Evolutionary conservation across 1,140 invertebrate species (phyloP).

Genomic region (Pseudomyrmex gracilis): DNA sequence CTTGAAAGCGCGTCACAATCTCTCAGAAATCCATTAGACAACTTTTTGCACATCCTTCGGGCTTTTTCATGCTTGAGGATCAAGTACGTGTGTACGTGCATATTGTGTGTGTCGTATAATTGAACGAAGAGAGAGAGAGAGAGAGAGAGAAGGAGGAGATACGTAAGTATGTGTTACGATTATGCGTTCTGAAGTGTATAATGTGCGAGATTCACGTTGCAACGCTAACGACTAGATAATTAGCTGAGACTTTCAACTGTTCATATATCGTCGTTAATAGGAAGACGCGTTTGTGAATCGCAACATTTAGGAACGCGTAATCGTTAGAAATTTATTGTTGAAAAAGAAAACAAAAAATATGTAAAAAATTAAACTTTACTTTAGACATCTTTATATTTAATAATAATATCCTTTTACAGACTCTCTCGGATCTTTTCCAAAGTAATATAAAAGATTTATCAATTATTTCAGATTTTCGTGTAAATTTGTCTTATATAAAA

Average conservation of each 20-base stretch:
- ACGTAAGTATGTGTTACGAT: background rate
- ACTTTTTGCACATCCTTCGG: background rate
- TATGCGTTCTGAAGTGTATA: constrained; percentile 4
- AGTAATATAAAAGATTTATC: too few species aligned
- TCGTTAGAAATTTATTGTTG: background rate
- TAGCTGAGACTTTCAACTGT: background rate
- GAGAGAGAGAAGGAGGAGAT: background rate
- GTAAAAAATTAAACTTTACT: too few species aligned
- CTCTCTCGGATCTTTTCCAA: too few species aligned
- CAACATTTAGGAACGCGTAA: background rate
- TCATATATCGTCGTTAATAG: background rate
- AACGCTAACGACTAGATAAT: background rate
- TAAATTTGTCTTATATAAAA: too few species aligned
- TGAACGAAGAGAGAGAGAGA: background rate
- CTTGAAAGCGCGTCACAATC: background rate
- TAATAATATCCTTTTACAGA: too few species aligned
- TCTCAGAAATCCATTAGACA: background rate
- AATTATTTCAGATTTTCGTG: too few species aligned
- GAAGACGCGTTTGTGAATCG: background rate
- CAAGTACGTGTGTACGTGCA: background rate
- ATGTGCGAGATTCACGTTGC: background rate
- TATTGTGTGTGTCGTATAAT: background rate
- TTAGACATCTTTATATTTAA: too few species aligned
- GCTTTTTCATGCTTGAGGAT: background rate
- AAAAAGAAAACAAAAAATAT: background rate